Evolutionary conservation across 2,113 vertebrate species (phyloP).

Genomic region (Myotis davidii): DNA sequence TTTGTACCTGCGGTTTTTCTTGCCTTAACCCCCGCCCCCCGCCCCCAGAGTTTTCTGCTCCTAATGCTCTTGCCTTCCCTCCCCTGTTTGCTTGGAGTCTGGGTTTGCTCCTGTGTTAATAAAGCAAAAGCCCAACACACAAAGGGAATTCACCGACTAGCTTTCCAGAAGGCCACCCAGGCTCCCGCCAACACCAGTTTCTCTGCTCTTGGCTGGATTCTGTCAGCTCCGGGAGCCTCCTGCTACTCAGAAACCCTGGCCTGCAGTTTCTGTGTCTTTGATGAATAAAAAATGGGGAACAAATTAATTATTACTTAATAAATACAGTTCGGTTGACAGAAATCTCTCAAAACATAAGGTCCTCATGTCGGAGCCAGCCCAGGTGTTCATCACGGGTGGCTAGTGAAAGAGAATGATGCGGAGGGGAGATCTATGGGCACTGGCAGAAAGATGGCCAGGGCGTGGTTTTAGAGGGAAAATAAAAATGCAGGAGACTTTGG

Average conservation of each 20-base stretch:
- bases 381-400: not conserved
- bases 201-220: not conserved
- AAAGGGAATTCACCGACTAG: not conserved
- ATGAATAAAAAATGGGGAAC: constrained; percentile 67
- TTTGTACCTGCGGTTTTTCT: not conserved
- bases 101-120: constrained; percentile 7
- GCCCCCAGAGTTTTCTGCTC: not conserved
- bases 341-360: constrained; percentile 58
- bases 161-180: not conserved
- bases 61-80: not conserved
- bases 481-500: not conserved
- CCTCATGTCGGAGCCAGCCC: constrained; percentile 21
- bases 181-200: not conserved
- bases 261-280: constrained; percentile 51
- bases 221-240: not conserved
- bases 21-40: too few relatives aligned
- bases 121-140: not conserved
- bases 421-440: not conserved
- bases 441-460: not conserved
- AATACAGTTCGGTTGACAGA: constrained; percentile 63
- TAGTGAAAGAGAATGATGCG: not conserved
- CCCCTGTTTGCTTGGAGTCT: not conserved
- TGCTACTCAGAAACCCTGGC: not conserved
- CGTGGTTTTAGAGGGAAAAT: not conserved
- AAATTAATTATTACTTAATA: constrained; percentile 70